A percentile compares a stretch with the other conserved stretches of the same genome.
Conservation (phyloP, 2,888 invertebrate genomes). For the Bhutanitis thaidina region DNA sequence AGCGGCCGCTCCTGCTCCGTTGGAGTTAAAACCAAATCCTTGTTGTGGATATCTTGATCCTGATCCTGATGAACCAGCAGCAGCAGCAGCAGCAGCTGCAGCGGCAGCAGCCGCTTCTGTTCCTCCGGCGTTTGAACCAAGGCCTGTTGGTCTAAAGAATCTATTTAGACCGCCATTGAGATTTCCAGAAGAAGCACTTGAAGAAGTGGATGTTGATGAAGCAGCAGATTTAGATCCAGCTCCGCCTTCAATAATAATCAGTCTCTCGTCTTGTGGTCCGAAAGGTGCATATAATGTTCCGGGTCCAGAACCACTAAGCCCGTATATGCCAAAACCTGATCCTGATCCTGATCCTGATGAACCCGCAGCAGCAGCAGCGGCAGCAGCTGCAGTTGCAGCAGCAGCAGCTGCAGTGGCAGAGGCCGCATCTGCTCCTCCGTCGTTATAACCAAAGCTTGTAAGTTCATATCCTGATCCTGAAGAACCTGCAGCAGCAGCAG, state of each 20-base stretch:
- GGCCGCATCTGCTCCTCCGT: not conserved
- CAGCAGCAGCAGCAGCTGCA: not conserved
- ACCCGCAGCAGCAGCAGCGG: too few species aligned
- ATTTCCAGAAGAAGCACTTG: not conserved
- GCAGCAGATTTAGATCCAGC: not conserved
- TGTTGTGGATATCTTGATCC: too few species aligned
- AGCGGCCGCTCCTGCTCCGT: too few species aligned
- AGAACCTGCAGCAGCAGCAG: too few species aligned
- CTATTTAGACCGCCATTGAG: not conserved
- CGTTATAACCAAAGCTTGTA: not conserved
- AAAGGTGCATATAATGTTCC: conserved; percentile 4
- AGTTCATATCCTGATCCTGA: too few species aligned
- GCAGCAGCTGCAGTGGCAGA: not conserved
- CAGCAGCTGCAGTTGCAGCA: not conserved
- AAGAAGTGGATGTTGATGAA: not conserved
- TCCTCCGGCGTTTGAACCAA: not conserved
- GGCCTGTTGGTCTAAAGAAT: too few species aligned
- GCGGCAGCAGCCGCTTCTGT: not conserved
- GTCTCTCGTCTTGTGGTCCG: not conserved
- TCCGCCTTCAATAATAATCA: not conserved
- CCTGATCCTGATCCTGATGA: not conserved
- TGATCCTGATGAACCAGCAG: too few species aligned
- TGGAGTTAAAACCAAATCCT: too few species aligned
- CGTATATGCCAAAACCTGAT: too few species aligned
- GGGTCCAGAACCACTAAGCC: not conserved